A percentile compares a stretch with the other conserved stretches of the same genome.
phyloP scores from a whole-genome alignment of 92 coral and sea anemone species.

The Nematostella vectensis region DNA sequence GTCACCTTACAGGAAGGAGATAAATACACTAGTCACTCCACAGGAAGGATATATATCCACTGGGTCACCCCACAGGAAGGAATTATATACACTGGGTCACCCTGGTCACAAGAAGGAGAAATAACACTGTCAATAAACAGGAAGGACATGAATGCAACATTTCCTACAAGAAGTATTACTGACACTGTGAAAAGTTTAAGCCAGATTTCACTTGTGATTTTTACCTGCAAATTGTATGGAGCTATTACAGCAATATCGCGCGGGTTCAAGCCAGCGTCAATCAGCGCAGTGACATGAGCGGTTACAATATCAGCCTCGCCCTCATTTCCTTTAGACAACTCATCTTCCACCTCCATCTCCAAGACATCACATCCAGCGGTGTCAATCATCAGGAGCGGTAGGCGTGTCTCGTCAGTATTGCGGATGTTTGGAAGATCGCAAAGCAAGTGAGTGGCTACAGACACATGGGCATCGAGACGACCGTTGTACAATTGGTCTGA shows the following conservation, averaged over 20 bases:
- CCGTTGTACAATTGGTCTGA: slow-evolving; percentile 78
- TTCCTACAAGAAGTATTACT: too few relatives aligned
- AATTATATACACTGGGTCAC: too few relatives aligned
- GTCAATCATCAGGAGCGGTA: slow-evolving; percentile 87
- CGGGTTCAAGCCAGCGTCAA: slow-evolving; percentile 78
- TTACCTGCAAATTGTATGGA: slow-evolving; percentile 90
- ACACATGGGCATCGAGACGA: slow-evolving; percentile 60
- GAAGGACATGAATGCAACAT: too few relatives aligned
- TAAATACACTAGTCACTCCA: too few relatives aligned
- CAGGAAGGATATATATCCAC: too few relatives aligned
- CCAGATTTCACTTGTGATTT: too few relatives aligned
- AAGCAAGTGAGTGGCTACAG: slow-evolving; percentile 69
- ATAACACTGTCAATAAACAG: too few relatives aligned
- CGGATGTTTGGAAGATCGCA: slow-evolving; percentile 67
- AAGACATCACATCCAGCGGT: slow-evolving; percentile 94
- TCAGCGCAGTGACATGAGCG: slow-evolving; percentile 72
- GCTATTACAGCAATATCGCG: slow-evolving; percentile 86
- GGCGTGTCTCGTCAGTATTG: slow-evolving; percentile 72
- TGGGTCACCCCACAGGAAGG: too few relatives aligned
- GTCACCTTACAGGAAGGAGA: too few relatives aligned
- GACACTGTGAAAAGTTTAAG: too few relatives aligned
- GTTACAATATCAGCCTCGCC: slow-evolving; percentile 96
- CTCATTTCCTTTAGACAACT: slow-evolving; percentile 91
- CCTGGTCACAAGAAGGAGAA: too few relatives aligned
- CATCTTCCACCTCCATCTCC: slow-evolving; percentile 73